These are phyloP conservation scores for Hemithea aestivaria DNA, from an alignment of 2,888 invertebrate genomes.

Conservation along the genomic window DNA sequence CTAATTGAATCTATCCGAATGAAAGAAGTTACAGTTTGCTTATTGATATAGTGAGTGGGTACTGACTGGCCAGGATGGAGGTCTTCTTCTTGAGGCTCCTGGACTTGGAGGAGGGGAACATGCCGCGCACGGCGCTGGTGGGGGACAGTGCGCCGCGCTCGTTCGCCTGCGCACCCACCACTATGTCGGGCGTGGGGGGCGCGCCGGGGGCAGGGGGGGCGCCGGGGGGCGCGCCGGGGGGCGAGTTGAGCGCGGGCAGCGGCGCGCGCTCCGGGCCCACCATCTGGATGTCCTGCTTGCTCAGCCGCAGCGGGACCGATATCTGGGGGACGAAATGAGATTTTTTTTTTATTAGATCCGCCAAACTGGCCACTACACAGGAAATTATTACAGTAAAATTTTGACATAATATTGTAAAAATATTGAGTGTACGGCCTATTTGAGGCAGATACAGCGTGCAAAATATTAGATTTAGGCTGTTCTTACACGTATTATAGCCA, in stretches of 20 bases:
- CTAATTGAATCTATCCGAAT: too few relatives aligned
- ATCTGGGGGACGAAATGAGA: slow-evolving; percentile 37
- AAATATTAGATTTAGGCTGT: too few relatives aligned
- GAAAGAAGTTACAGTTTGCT: too few relatives aligned
- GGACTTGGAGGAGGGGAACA: slow-evolving; percentile 79
- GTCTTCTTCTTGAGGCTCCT: slow-evolving; percentile 86
- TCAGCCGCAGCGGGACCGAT: slow-evolving; percentile 57
- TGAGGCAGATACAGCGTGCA: too few relatives aligned
- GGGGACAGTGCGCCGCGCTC: slow-evolving; percentile 53
- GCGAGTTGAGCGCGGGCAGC: slow-evolving; percentile 48
- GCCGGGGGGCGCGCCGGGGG: slow-evolving; percentile 11
- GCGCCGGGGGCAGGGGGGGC: slow-evolving; percentile 10
- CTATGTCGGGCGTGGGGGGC: slow-evolving; percentile 19
- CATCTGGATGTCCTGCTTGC: slow-evolving; percentile 62
- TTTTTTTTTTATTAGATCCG: too few relatives aligned
- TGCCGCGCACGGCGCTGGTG: slow-evolving; percentile 72
- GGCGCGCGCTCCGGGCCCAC: slow-evolving; percentile 44
- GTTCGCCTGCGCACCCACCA: slow-evolving; percentile 27
- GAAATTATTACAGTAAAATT: too few relatives aligned
- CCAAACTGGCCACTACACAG: too few relatives aligned
- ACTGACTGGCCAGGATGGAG: slow-evolving; percentile 85
- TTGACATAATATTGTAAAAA: too few relatives aligned
- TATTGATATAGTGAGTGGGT: too few relatives aligned
- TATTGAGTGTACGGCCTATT: too few relatives aligned
- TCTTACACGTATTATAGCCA: too few relatives aligned